Base-by-base conservation (phyloP, 2,888 invertebrate species). In the Conchocele bisecta region DNA sequence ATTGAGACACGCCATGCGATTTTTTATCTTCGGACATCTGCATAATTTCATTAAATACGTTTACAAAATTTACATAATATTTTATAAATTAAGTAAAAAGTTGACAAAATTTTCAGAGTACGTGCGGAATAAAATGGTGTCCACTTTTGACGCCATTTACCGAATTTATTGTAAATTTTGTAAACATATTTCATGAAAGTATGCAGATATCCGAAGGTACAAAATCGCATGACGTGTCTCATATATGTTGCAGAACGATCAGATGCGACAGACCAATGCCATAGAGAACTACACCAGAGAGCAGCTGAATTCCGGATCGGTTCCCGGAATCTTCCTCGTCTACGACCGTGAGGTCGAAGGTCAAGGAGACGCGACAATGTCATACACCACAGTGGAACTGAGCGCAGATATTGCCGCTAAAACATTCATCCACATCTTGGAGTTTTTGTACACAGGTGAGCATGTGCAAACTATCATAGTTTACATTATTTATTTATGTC, bases 391-490 rank as follows among this genome's bases (percentile, higher is more conserved):
- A 5, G 65, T 89, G 13, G 83, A 83, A 46, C 68, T 89, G 20
- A 83, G 84, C 41, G 80, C 73, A 2, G 86, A 87, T 56, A 85
- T 89, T 53, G 73, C 71, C 33, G 83, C 86, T 3, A 73, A 83
- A 31, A 83, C 83, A 9, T 88, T 89, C 65, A 80, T 82, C 5
- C 75, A 85, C 24, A 83, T 89, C 3, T 76, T 89, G 13, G 85
- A 89, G 54, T 89, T 88, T 69, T 59, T 89, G 5, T 89, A 89
- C 61, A 83, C 87, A 75, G 89, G 89, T 89, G 57, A 48, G 64
- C 31, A n/a, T 37, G 15, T n/a, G n/a, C n/a, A n/a, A n/a, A n/a
- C n/a, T n/a, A 41, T 17, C 1, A 41, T 7, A 7, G 9, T 20
- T 11, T 39, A 13, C 20, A 17, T 7, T 41, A 17, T 9, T 20